These are phyloP conservation scores for Melospiza melodia DNA, from an alignment of 2,113 vertebrate genomes.

Conservation along the genomic window DNA sequence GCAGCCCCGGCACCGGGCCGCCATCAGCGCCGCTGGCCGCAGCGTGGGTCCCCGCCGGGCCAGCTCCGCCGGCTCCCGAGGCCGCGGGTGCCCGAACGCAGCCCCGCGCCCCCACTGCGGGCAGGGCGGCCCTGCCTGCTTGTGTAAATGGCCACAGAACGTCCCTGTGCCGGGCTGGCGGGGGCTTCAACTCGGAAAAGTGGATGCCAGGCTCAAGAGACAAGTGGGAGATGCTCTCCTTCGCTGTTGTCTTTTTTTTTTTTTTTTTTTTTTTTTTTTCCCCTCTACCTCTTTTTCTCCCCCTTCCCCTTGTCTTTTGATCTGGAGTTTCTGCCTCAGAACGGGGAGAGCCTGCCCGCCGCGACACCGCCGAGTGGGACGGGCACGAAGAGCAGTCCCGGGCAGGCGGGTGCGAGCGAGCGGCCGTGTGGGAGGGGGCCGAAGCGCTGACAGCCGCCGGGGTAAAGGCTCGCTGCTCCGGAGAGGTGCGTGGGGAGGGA, in stretches of 20 bases:
- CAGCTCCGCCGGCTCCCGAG: neutral
- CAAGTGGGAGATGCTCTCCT: neutral
- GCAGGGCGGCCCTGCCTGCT: neutral
- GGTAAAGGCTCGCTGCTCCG: neutral
- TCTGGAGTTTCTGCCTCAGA: neutral
- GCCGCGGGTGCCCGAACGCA: neutral
- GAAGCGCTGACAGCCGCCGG: neutral
- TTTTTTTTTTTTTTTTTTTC: too few relatives aligned
- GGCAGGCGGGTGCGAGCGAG: neutral
- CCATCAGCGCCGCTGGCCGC: neutral
- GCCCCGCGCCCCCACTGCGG: neutral
- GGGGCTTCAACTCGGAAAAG: neutral
- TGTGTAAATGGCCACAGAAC: neutral
- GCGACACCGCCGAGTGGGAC: neutral
- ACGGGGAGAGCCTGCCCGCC: neutral
- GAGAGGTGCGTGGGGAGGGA: neutral
- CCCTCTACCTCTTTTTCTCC: neutral
- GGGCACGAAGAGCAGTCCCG: neutral
- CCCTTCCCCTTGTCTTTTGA: neutral
- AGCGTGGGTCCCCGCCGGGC: neutral
- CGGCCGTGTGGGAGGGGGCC: constrained; percentile 3
- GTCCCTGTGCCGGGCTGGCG: neutral
- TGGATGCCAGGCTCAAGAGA: neutral
- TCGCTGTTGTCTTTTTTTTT: neutral
- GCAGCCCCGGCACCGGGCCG: neutral